These are phyloP conservation scores for Drosophila leontia DNA, from an alignment of 1,140 invertebrate species.

Conservation along the genomic window DNA sequence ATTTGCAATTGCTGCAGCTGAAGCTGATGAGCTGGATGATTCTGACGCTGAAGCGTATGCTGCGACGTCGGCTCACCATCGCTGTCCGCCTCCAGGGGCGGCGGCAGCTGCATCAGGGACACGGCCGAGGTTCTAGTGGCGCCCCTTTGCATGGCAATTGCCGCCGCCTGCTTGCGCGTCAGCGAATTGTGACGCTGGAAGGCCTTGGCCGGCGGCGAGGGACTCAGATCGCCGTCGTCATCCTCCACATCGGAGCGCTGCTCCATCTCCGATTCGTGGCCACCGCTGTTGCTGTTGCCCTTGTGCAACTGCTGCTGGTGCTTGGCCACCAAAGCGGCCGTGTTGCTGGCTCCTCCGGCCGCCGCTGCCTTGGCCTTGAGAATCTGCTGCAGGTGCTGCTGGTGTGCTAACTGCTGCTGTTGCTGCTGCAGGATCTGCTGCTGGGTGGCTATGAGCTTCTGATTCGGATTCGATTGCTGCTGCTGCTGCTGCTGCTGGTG, in stretches of 20 bases:
- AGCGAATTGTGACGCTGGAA: conserved; percentile 87
- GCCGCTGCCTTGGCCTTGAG: conserved; percentile 80
- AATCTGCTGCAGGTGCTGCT: conserved; percentile 81
- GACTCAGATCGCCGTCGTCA: conserved; percentile 82
- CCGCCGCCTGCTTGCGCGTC: conserved; percentile 86
- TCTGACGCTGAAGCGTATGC: conserved; percentile 50
- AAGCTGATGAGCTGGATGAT: conserved; percentile 24
- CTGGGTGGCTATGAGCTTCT: conserved; percentile 77
- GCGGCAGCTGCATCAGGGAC: conserved; percentile 91
- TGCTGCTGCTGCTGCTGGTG: conserved; percentile 64
- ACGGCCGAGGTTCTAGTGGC: conserved; percentile 87
- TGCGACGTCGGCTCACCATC: conserved; percentile 86
- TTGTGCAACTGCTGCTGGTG: conserved; percentile 77
- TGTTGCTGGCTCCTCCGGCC: conserved; percentile 70
- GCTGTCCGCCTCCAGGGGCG: conserved; percentile 90
- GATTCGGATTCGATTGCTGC: conserved; percentile 74
- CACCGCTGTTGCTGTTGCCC: conserved; percentile 39
- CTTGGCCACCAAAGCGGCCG: conserved; percentile 75
- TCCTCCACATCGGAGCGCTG: conserved; percentile 79
- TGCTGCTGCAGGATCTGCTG: conserved; percentile 81
- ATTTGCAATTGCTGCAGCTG: conserved; percentile 48
- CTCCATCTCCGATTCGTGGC: conserved; percentile 74
- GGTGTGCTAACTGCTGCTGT: conserved; percentile 78
- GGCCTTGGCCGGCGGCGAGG: conserved; percentile 84
- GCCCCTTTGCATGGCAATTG: conserved; percentile 85